Conservation (phyloP, 2,113 vertebrate genomes). For the Spea multiplicata region DNA sequence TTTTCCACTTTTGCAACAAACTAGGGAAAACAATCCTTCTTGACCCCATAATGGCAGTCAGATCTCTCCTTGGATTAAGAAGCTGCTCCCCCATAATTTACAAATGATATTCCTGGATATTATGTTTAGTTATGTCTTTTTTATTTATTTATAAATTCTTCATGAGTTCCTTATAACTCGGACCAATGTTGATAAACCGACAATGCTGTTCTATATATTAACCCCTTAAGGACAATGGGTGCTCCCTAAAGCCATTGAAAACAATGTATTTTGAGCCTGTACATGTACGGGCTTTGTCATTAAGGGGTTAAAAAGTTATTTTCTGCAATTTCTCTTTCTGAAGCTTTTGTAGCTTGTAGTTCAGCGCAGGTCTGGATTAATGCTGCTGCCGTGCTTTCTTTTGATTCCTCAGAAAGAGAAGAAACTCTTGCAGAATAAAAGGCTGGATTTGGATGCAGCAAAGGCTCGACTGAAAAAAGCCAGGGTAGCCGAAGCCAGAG, state of each 20-base stretch:
- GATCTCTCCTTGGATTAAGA: too few relatives aligned
- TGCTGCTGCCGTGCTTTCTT: neutral
- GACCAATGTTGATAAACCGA: too few relatives aligned
- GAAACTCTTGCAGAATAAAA: conserved; percentile 92
- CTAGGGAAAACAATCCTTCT: too few relatives aligned
- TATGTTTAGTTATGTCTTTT: neutral
- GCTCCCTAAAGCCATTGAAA: too few relatives aligned
- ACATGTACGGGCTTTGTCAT: too few relatives aligned
- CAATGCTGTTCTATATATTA: neutral
- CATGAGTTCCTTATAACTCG: neutral
- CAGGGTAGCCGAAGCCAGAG: conserved; percentile 84
- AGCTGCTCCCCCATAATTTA: too few relatives aligned
- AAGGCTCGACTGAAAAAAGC: conserved; percentile 96
- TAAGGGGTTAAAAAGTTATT: neutral
- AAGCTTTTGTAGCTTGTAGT: neutral
- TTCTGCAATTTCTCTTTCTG: neutral
- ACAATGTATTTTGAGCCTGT: too few relatives aligned
- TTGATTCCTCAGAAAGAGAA: conserved; percentile 83
- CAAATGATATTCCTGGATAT: too few relatives aligned
- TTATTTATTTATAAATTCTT: neutral
- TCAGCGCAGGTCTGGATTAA: neutral
- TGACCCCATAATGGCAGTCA: too few relatives aligned
- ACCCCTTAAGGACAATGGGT: too few relatives aligned
- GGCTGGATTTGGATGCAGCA: conserved; percentile 94
- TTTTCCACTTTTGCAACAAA: too few relatives aligned